A percentile compares a stretch with the other conserved stretches of the same genome.
These are phyloP conservation scores for Limonius californicus DNA, from an alignment of 1,140 invertebrate species.

Conservation along the genomic window DNA sequence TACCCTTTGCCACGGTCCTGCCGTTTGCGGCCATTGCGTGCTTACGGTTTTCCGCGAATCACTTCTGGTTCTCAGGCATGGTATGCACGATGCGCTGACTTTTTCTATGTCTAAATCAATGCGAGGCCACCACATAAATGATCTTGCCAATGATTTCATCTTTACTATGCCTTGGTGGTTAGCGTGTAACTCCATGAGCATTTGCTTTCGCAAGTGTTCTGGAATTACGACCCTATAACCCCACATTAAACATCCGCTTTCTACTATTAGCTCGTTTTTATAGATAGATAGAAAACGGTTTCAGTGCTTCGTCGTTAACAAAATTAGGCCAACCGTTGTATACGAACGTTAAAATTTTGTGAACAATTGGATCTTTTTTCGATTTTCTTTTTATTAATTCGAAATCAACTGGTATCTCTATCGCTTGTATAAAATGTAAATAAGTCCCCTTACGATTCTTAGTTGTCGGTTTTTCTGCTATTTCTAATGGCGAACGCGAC, in stretches of 20 bases:
- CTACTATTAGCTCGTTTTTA: too few species aligned
- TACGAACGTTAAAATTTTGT: too few species aligned
- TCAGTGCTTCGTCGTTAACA: too few species aligned
- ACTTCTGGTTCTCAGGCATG: too few species aligned
- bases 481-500: constrained; percentile 27
- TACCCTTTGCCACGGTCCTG: too few species aligned
- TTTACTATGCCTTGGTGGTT: constrained; percentile 50
- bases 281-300: too few species aligned
- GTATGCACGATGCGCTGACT: neutral
- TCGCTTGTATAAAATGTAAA: neutral
- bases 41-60: too few species aligned
- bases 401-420: neutral
- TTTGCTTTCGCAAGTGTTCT: neutral
- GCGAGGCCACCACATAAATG: constrained; percentile 51
- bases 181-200: constrained; percentile 48
- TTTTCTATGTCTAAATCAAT: constrained; percentile 49
- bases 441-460: neutral
- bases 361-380: too few species aligned
- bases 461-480: neutral
- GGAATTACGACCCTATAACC: too few species aligned
- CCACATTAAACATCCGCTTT: too few species aligned
- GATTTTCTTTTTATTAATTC: neutral
- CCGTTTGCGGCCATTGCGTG: too few species aligned
- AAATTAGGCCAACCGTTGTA: too few species aligned
- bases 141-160: constrained; percentile 52